Percentiles rank a stretch among this genome's conserved stretches.
phyloP scores from a whole-genome alignment of 2,113 vertebrate species.

The Bettongia penicillata region DNA sequence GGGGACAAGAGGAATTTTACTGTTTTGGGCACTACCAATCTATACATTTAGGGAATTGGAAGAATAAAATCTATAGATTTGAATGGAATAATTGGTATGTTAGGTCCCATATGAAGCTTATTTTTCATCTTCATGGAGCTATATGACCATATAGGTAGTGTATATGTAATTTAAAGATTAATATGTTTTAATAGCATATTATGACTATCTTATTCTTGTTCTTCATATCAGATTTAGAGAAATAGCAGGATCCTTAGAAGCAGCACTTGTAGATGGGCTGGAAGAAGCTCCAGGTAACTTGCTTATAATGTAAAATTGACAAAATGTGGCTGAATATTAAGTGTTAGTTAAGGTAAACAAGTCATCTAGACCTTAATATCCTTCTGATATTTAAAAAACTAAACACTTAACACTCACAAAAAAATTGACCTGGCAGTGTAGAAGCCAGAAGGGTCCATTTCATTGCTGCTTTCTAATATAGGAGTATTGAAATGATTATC shows the following conservation, averaged over 20 bases:
- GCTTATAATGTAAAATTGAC: background rate
- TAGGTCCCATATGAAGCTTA: background rate
- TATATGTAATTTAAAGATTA: background rate
- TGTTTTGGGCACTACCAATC: background rate
- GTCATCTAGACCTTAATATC: background rate
- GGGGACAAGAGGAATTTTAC: background rate
- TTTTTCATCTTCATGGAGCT: background rate
- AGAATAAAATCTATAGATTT: background rate
- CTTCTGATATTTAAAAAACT: background rate
- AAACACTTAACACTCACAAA: background rate
- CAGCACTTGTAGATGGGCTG: slow-evolving; percentile 87
- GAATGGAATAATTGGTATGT: background rate
- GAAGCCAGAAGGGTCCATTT: background rate
- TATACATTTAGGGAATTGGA: background rate
- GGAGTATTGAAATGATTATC: background rate
- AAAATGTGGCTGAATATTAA: background rate
- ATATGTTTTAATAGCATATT: background rate
- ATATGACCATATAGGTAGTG: background rate
- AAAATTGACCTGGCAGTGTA: background rate
- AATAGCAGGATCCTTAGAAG: slow-evolving; percentile 93
- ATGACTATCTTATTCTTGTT: slow-evolving; percentile 7
- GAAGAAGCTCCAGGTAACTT: slow-evolving; percentile 91
- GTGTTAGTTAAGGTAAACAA: background rate
- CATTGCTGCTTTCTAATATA: background rate
- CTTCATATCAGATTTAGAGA: slow-evolving; percentile 91